Conservation (phyloP, 1,140 invertebrate genomes). For the Papilio glaucus region DNA sequence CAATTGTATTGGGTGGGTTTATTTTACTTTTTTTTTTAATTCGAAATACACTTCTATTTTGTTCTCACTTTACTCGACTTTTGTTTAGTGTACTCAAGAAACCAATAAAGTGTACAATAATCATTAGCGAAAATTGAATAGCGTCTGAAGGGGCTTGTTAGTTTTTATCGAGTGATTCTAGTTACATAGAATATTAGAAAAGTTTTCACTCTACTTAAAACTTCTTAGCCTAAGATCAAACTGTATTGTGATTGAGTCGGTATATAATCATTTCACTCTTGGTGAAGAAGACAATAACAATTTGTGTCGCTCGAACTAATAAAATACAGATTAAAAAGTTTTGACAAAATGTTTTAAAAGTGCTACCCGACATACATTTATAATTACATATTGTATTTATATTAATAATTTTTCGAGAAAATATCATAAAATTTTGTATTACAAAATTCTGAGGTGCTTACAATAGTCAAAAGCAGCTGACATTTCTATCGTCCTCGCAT, state of each 20-base stretch:
- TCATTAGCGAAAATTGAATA: conserved; percentile 1
- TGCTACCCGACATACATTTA: too few relatives aligned
- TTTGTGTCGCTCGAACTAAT: not conserved
- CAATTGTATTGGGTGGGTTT: conserved; percentile 27
- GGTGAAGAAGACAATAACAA: too few relatives aligned
- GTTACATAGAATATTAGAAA: conserved; percentile 9
- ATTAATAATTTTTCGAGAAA: too few relatives aligned
- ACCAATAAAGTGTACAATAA: conserved; percentile 4
- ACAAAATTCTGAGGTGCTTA: not conserved
- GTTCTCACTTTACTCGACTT: not conserved
- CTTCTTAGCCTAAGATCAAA: not conserved
- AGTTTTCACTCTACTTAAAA: not conserved
- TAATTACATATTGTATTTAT: too few relatives aligned
- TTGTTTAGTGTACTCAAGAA: conserved; percentile 1
- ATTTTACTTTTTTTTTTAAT: conserved; percentile 21
- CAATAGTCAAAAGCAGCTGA: not conserved
- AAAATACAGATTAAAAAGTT: not conserved
- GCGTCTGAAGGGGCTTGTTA: conserved; percentile 5
- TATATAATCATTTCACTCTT: not conserved
- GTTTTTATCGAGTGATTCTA: conserved; percentile 10
- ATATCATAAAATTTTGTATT: too few relatives aligned
- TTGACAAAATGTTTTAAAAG: too few relatives aligned
- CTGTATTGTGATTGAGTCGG: not conserved
- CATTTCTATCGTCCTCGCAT: not conserved
- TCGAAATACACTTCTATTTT: conserved; percentile 5